Evolutionary conservation across 2,113 vertebrate species (phyloP), one percentile per base, ranked within the genome.

Genomic region (Atractosteus spatula): DNA sequence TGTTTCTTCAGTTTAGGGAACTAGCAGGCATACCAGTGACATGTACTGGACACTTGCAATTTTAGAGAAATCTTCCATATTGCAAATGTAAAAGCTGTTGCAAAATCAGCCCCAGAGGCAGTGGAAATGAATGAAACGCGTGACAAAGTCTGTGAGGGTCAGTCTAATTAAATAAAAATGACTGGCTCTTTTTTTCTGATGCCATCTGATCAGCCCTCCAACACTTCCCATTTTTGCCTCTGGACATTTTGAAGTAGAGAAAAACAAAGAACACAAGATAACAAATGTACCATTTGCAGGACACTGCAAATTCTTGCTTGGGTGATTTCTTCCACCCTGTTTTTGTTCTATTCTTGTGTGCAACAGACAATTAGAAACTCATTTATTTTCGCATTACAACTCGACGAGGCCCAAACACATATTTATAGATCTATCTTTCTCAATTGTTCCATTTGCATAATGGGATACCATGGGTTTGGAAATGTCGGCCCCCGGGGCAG

Each of bases 381-480:
- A 90, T 93, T 93, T 92, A 91, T 94, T 93, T 94, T 91, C 85
- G 89, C 87, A 91, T 91, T 92, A 86, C 7, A 85, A 88, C 88
- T 91, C 79, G 90, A 90, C 91, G 90, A 87, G 74, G 78, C 79
- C 81, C 89, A 86, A 88, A 89, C 83, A 74, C 87, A 88, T 85
- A 89, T 89, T 89, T 87, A 85, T 86, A 92, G 91, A 94, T 94
- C 92, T 93, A 90, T 81, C 82, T 91, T 79, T 71, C 82, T 89
- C 90, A 92, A 94, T 93, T 94, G 89, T 92, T 74, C 82, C 89
- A 94, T 95, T 94, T 95, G 91, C 92, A 92, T 95, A 96, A 96
- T 96, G 89, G 92, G 92, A 93, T 92, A 87, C 81, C 93, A 94
- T 93, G 89, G 93, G 91, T 87, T 91, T 91, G 81, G 67, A 91